Evolutionary conservation across 2,888 invertebrate genomes (phyloP), one percentile per base, ranked within the genome.

Genomic region (Lycia hirtaria): DNA sequence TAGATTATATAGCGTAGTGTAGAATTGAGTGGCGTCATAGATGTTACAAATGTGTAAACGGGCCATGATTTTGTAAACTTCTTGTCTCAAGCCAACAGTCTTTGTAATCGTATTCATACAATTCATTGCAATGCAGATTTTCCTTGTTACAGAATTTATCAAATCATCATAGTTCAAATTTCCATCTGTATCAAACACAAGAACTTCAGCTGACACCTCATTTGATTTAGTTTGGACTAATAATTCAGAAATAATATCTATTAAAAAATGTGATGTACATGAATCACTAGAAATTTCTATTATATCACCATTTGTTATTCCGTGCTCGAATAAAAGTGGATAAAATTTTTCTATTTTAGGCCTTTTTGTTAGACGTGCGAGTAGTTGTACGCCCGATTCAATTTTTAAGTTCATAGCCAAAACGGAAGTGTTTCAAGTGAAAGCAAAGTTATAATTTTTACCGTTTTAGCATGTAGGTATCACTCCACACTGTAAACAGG

Each of bases 331-430:
- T 54, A 94, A 68, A 28, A 61, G 63, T 10, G 87, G 80, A 41
- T 94, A 93, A 67, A 94, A 84, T 20, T 83, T 81, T 60, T 75
- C 67, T 9, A 93, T 66, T 12, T 78, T 80, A 0, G 87, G 80
- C 64, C 89, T 89, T 60, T 81, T 84, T 14, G 76, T 83, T 26
- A 94, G 68, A 71, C 94, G 88, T 37, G 93, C 83, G 15, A 94
- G 71, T 51, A 94, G 77, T 72, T 94, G 94, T n/a, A 92, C 69
- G 32, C 94, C 94, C 12, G 94, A 92, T 84, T 94, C 94, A 19
- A 93, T 76, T 78, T 83, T 88, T 62, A 78, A 81, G 5, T 32
- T 40, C 15, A 10, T 24, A 14, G 43, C 37, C 56, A 56, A 51
- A 17, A 19, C n/a, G 4, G 17, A 38, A 20, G 5, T 20, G 12